phyloP scores from a whole-genome alignment of 2,113 vertebrate genomes.

The Sclerurus mexicanus region DNA sequence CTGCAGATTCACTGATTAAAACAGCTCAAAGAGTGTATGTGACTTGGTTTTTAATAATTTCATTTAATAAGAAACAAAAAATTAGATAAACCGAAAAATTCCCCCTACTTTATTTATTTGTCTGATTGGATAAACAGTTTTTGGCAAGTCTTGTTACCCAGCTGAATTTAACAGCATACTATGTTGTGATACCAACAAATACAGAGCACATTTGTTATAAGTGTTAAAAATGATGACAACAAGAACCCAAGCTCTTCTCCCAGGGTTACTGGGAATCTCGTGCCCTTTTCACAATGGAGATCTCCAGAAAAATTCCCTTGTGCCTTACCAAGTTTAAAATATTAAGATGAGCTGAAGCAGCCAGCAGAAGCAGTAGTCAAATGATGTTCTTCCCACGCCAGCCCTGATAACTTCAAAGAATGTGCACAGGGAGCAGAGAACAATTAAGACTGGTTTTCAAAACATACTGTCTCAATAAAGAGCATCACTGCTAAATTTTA shows the following conservation, averaged over 20 bases:
- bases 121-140: not conserved
- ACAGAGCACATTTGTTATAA: not conserved
- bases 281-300: not conserved
- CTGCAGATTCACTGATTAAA: not conserved
- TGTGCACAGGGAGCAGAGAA: not conserved
- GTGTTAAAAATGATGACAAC: not conserved
- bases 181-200: not conserved
- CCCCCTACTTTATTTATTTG: not conserved
- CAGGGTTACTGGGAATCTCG: not conserved
- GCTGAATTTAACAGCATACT: not conserved
- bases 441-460: not conserved
- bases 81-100: not conserved
- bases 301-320: not conserved
- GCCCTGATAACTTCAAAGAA: not conserved
- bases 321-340: not conserved
- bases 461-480: not conserved
- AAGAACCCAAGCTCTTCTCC: not conserved
- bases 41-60: not conserved
- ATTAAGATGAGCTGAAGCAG: not conserved
- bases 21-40: not conserved
- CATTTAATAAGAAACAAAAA: not conserved
- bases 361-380: not conserved
- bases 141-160: not conserved
- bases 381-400: not conserved
- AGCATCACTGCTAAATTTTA: not conserved